These are phyloP conservation scores for Nothocercus julius DNA, from an alignment of 2,113 vertebrate species.

Conservation along the genomic window DNA sequence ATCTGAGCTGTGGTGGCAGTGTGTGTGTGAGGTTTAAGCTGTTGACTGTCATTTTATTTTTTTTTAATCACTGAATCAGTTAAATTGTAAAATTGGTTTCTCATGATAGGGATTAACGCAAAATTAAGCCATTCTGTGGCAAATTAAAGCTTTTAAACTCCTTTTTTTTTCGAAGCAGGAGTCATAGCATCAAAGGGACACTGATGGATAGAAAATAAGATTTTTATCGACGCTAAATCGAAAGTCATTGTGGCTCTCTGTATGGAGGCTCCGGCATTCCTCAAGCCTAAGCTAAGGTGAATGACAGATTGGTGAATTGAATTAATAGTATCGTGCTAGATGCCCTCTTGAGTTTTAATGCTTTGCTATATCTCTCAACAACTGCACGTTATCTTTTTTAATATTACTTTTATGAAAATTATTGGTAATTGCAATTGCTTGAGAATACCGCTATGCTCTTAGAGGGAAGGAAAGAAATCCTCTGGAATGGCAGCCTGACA, in stretches of 20 bases:
- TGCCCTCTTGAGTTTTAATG: neutral
- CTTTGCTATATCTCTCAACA: neutral
- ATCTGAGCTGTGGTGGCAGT: neutral
- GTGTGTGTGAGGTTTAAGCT: neutral
- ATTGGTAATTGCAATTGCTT: accelerated
- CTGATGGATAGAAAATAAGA: neutral
- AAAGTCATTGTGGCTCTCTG: neutral
- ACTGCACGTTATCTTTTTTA: neutral
- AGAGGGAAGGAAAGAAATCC: neutral
- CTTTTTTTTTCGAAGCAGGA: neutral
- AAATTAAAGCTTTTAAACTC: neutral
- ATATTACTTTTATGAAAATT: neutral
- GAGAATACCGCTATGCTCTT: neutral
- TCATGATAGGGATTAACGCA: neutral
- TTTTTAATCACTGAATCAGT: neutral
- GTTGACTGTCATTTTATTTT: neutral
- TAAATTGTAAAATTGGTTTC: neutral
- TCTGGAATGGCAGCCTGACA: neutral
- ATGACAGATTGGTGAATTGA: neutral
- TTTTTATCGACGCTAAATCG: neutral
- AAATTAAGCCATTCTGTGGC: neutral
- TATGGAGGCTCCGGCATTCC: neutral
- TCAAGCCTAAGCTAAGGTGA: neutral
- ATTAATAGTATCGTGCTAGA: neutral
- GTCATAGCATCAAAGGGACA: neutral